phyloP scores from a whole-genome alignment of 1,140 invertebrate species.

The Pachyrhynchus sulphureomaculatus region DNA sequence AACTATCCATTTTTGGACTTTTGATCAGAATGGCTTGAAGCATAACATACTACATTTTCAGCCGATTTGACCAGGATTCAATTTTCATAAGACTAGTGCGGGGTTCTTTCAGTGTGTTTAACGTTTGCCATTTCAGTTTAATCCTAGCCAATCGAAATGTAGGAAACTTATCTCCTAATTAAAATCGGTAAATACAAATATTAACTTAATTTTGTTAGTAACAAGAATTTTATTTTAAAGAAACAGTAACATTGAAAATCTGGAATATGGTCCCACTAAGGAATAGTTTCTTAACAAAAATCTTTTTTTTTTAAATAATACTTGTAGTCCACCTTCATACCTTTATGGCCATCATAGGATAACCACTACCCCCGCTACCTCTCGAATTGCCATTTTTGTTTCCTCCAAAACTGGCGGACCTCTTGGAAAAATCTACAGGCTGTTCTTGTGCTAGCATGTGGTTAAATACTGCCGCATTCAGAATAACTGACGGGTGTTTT shows the following conservation, averaged over 20 bases:
- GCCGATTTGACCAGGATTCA: no score
- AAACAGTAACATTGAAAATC: neutral
- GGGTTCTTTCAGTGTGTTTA: no score
- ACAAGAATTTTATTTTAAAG: neutral
- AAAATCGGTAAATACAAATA: no score
- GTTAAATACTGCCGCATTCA: conserved; percentile 37
- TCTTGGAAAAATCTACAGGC: conserved; percentile 55
- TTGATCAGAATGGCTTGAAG: no score
- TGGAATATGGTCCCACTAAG: neutral
- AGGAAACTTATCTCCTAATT: no score
- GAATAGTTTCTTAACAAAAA: neutral
- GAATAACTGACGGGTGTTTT: conserved; percentile 48
- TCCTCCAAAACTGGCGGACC: conserved; percentile 23
- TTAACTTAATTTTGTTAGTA: no score
- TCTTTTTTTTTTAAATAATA: neutral
- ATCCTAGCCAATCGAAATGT: no score
- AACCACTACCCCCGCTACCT: neutral
- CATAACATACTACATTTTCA: no score
- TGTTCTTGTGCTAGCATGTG: conserved; percentile 51
- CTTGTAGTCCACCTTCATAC: neutral
- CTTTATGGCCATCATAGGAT: conserved; percentile 21
- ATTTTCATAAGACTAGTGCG: no score
- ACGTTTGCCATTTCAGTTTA: no score
- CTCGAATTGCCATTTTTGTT: conserved; percentile 6
- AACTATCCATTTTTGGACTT: no score